Evolutionary conservation across 2,113 vertebrate genomes (phyloP).

Genomic region (Brachionichthys hirsutus): DNA sequence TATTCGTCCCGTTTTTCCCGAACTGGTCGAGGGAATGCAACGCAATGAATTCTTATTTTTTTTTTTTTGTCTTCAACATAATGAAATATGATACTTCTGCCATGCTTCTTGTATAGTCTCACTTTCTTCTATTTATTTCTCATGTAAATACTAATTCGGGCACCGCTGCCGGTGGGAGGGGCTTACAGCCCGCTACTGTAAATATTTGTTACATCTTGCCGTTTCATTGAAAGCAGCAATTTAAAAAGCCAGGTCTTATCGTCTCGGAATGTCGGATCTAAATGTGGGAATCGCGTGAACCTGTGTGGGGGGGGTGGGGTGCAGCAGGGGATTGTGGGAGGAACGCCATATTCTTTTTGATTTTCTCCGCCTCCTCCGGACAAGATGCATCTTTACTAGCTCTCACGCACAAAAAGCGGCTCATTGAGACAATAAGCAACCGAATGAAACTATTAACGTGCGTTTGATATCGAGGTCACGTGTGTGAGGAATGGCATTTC

Average conservation of each 20-base stretch:
- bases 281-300: slow-evolving; percentile 34
- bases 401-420: slow-evolving; percentile 45
- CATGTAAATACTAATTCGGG: slow-evolving; percentile 72
- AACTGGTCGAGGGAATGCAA: slow-evolving; percentile 39
- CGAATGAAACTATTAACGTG: slow-evolving; percentile 37
- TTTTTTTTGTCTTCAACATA: too few species aligned
- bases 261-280: slow-evolving; percentile 34
- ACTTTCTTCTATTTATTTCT: slow-evolving; percentile 69
- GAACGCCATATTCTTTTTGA: slow-evolving; percentile 70
- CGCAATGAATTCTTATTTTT: slow-evolving; percentile 68
- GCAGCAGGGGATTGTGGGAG: slow-evolving; percentile 55
- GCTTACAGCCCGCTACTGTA: slow-evolving; percentile 53
- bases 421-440: slow-evolving; percentile 44
- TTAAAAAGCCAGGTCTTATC: slow-evolving; percentile 27
- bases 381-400: slow-evolving; percentile 56
- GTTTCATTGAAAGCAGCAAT: slow-evolving; percentile 36
- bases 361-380: slow-evolving; percentile 49
- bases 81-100: slow-evolving; percentile 66
- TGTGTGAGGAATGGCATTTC: slow-evolving; percentile 54
- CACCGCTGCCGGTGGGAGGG: slow-evolving; percentile 40
- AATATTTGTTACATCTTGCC: slow-evolving; percentile 55
- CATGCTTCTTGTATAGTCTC: slow-evolving; percentile 66
- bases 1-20: slow-evolving; percentile 72
- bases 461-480: slow-evolving; percentile 57
- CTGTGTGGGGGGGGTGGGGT: too few species aligned